Base-by-base conservation (phyloP, 2,888 invertebrate species). In the Eupithecia subfuscata region DNA sequence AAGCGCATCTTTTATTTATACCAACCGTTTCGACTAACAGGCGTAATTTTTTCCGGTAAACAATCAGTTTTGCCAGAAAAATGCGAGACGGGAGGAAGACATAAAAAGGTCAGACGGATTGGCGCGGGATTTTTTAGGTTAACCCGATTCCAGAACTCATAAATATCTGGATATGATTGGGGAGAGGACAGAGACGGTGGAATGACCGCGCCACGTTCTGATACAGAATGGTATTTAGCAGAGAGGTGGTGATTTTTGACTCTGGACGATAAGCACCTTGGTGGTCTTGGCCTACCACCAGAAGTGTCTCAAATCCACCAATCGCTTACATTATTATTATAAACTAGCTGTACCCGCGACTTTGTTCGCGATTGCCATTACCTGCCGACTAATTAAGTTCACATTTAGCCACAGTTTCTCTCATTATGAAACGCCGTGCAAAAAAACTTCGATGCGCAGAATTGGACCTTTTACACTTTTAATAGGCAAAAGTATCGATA, bases 31-130 rank as follows among this genome's bases (percentile, higher is more conserved):
- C 91, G 90, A 87, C 92, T 94, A 94, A 94, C 94, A 93, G 94
- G 88, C 92, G 93, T 94, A 92, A 94, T 95, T 95, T 95, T 95
- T 94, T 94, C 94, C 94, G 91, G 89, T 92, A 95, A 94, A 95
- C 94, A 95, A 94, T 94, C 94, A 93, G 90, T 94, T 95, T 94
- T 94, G 92, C 86, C 91, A 90, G 93, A 94, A 95, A 95, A 95
- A 93, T 94, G 92, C 92, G 91, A 89, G 89, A 90, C 91, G 91
- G 85, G 91, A 92, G 89, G 91, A 91, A 91, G 90, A 88, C 88
- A 88, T 93, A 94, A 94, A 94, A 94, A 94, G 89, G 86, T 86
- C 84, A 82, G 83, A 81, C 82, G 87, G 89, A 88, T 88, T 88
- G 89, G 88, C 87, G 83, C 81, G 80, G 84, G 83, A 86, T 88